A percentile compares a stretch with the other conserved stretches of the same genome.
These are phyloP conservation scores for Phrynocephalus versicolor DNA, from an alignment of 2,113 vertebrate genomes.

Conservation along the genomic window DNA sequence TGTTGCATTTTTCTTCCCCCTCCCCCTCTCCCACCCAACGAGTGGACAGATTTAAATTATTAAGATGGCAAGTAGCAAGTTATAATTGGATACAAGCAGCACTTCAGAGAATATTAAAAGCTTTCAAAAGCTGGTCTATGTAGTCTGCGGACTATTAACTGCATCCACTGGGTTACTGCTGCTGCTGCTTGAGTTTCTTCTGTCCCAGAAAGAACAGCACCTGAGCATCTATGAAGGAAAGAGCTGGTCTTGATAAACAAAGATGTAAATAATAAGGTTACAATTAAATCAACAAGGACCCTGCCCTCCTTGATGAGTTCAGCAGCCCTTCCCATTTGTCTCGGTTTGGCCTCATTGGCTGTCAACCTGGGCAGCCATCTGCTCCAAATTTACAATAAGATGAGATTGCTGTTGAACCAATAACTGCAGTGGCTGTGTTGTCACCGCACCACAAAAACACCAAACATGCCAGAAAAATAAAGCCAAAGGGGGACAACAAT, in stretches of 20 bases:
- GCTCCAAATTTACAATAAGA: no score
- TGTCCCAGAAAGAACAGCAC: slow-evolving; percentile 63
- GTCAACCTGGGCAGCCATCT: no score
- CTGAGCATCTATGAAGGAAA: slow-evolving; percentile 71
- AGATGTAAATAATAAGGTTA: slow-evolving; percentile 47
- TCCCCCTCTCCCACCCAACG: slow-evolving; percentile 53
- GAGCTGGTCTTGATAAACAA: slow-evolving; percentile 72
- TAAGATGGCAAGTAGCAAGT: slow-evolving; percentile 91
- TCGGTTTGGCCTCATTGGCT: slow-evolving; percentile 56
- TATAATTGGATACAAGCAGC: slow-evolving; percentile 98
- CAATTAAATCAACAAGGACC: slow-evolving; percentile 65
- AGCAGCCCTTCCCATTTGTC: slow-evolving; percentile 50
- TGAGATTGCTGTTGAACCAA: no score
- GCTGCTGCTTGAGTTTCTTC: slow-evolving; percentile 47
- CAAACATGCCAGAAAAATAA: no score
- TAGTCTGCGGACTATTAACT: slow-evolving; percentile 88
- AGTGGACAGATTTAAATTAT: slow-evolving; percentile 97
- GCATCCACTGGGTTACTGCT: slow-evolving; percentile 75
- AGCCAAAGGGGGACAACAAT: no score
- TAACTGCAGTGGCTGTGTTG: no score
- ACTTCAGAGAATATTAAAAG: slow-evolving; percentile 93
- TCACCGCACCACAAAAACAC: no score
- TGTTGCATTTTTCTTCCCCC: slow-evolving; percentile 73
- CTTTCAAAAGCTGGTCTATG: slow-evolving; percentile 83
- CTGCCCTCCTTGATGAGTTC: slow-evolving; percentile 57